Evolutionary conservation across 2,888 invertebrate species (phyloP).

Genomic region (Ramazzottius varieornatus): DNA sequence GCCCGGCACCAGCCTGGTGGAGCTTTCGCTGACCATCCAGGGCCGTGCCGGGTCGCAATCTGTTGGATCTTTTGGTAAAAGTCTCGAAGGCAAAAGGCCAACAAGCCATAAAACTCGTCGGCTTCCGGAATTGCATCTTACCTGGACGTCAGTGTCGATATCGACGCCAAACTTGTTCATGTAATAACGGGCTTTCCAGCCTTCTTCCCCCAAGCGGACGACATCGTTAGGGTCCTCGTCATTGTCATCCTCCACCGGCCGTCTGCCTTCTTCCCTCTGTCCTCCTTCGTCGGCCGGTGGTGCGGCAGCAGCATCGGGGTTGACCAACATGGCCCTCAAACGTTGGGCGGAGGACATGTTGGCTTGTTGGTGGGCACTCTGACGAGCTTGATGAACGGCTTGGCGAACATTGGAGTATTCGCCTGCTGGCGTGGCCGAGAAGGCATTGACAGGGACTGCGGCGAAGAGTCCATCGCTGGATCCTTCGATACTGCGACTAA

Average conservation of each 20-base stretch:
- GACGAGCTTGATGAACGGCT: neutral
- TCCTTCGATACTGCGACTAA: too few species aligned
- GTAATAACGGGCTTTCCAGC: constrained; percentile 92
- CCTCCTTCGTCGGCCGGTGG: neutral
- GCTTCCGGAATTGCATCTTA: too few species aligned
- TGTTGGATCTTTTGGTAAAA: too few species aligned
- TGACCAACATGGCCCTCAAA: neutral
- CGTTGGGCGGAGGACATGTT: neutral
- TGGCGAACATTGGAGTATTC: neutral
- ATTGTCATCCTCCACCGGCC: neutral
- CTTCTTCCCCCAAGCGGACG: constrained; percentile 45
- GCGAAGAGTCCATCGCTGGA: too few species aligned
- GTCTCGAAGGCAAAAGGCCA: too few species aligned
- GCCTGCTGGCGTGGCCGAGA: neutral
- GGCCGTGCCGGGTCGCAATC: too few species aligned
- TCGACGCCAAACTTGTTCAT: constrained; percentile 68
- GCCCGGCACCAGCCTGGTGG: too few species aligned
- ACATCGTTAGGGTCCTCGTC: neutral
- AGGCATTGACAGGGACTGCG: too few species aligned
- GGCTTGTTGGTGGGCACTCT: neutral
- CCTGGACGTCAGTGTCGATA: constrained; percentile 34
- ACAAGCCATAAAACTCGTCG: too few species aligned
- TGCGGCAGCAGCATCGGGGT: neutral
- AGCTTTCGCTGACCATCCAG: too few species aligned
- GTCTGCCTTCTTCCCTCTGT: neutral